Conservation (phyloP, 2,113 vertebrate genomes). For the Sprattus sprattus region DNA sequence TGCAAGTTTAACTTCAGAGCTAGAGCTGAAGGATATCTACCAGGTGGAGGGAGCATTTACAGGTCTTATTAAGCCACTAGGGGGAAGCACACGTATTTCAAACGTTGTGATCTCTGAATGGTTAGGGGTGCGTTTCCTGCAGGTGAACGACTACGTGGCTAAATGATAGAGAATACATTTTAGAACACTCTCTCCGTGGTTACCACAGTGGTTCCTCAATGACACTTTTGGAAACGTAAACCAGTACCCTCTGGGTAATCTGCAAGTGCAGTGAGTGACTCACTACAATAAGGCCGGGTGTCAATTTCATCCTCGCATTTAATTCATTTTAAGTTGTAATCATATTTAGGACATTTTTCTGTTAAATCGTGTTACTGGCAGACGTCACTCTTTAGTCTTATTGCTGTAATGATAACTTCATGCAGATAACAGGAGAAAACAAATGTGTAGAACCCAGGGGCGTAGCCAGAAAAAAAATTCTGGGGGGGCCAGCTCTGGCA, state of each 20-base stretch:
- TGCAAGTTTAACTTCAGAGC: too few relatives aligned
- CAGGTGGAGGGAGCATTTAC: too few relatives aligned
- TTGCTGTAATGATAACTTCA: too few relatives aligned
- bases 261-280: not conserved
- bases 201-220: too few relatives aligned
- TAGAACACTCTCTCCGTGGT: not conserved
- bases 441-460: not conserved
- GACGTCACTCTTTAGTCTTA: not conserved
- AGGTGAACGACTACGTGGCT: too few relatives aligned
- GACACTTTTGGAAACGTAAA: too few relatives aligned
- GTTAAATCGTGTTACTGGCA: not conserved
- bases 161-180: not conserved
- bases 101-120: too few relatives aligned
- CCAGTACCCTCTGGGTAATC: not conserved
- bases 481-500: too few relatives aligned
- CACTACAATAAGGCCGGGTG: not conserved
- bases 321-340: not conserved
- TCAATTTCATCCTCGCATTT: not conserved
- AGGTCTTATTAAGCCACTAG: not conserved
- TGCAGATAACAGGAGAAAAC: too few relatives aligned
- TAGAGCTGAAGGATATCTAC: too few relatives aligned
- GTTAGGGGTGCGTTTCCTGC: too few relatives aligned
- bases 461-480: too few relatives aligned
- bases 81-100: not conserved
- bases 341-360: not conserved